A percentile compares a stretch with the other conserved stretches of the same genome.
Conservation (phyloP, 2,888 invertebrate species). For the Drosophila rubida region DNA sequence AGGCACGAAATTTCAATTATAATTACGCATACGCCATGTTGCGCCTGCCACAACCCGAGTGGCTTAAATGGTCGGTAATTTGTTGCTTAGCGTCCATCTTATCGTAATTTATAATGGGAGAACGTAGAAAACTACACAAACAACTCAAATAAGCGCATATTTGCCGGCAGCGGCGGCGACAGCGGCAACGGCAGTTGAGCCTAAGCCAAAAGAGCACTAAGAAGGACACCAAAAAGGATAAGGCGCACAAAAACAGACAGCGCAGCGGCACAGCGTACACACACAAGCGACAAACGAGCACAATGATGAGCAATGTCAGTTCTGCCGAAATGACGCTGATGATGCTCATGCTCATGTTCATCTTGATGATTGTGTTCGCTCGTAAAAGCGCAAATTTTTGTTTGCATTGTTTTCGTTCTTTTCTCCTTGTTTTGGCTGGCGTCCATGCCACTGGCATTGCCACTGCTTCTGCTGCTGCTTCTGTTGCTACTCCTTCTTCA, state of each 20-base stretch:
- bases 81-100: constrained; percentile 47
- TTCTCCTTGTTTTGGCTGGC: constrained; percentile 34
- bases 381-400: constrained; percentile 76
- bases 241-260: constrained; percentile 9
- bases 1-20: constrained; percentile 67
- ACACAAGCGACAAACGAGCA: constrained; percentile 29
- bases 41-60: constrained; percentile 43
- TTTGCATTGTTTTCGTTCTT: constrained; percentile 69
- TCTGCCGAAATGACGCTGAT: constrained; percentile 34
- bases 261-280: constrained; percentile 1
- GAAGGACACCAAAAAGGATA: constrained; percentile 49
- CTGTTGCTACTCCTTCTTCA: neutral
- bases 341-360: constrained; percentile 35
- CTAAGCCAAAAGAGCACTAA: constrained; percentile 28
- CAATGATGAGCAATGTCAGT: constrained; percentile 45
- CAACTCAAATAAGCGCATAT: constrained; percentile 16
- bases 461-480: neutral
- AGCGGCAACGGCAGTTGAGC: constrained; percentile 13
- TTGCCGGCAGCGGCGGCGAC: constrained; percentile 16
- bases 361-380: constrained; percentile 53
- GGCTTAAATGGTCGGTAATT: constrained; percentile 62
- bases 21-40: constrained; percentile 70
- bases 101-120: constrained; percentile 36
- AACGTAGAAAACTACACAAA: constrained; percentile 25
- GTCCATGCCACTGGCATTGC: constrained; percentile 18